Evolutionary conservation across 2,113 vertebrate genomes (phyloP).

Genomic region (Agapornis roseicollis): DNA sequence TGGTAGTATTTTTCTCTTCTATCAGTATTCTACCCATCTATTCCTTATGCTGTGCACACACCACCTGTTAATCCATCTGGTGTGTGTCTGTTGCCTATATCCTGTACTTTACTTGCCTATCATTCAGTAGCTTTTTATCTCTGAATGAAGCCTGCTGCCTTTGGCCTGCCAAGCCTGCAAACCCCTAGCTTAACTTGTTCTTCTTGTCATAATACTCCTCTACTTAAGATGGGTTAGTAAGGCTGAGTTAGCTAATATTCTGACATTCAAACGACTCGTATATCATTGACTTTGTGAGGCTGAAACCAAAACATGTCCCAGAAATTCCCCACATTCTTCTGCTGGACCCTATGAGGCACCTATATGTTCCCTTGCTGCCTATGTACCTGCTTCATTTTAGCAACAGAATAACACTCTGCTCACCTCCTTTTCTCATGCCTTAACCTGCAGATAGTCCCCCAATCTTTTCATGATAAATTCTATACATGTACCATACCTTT

Average conservation of each 20-base stretch:
- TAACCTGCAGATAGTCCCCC: neutral
- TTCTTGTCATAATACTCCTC: neutral
- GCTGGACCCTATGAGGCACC: fast-evolving
- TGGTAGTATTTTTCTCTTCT: slow-evolving; percentile 57
- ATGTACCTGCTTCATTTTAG: neutral
- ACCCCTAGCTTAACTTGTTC: neutral
- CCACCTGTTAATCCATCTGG: slow-evolving; percentile 75
- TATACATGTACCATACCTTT: neutral
- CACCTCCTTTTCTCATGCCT: neutral
- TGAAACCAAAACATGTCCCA: neutral
- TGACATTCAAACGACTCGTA: neutral
- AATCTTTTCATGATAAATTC: neutral
- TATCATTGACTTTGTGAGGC: neutral
- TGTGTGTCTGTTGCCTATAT: slow-evolving; percentile 18
- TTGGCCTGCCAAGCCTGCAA: neutral
- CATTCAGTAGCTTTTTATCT: neutral
- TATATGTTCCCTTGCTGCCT: neutral
- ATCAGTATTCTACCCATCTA: slow-evolving; percentile 67
- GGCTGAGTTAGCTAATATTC: neutral
- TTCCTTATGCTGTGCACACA: slow-evolving; percentile 37
- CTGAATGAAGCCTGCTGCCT: slow-evolving; percentile 41
- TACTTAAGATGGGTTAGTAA: neutral
- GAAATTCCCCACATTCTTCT: neutral
- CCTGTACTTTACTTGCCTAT: slow-evolving; percentile 30
- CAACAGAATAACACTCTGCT: neutral